Evolutionary conservation across 2,888 invertebrate genomes (phyloP), one percentile per base, ranked within the genome.

Genomic region (Pocota personata): DNA sequence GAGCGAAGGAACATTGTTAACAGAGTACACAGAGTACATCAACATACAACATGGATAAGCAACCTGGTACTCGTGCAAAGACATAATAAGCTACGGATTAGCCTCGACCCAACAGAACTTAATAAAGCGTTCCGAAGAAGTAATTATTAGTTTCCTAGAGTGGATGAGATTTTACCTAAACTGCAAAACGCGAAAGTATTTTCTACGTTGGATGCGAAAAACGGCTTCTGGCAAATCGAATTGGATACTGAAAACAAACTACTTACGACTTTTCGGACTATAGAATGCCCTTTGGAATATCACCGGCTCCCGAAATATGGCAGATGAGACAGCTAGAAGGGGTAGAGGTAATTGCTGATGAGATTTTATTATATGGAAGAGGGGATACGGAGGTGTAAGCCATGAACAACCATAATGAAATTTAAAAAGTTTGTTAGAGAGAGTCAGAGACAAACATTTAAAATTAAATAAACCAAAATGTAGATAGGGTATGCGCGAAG

Each of bases 231-330:
- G 80, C 87, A 88, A 57, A 16, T 67, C 91, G 91, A 21, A 89
- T n/a, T n/a, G n/a, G n/a, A n/a, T n/a, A n/a, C n/a, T n/a, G 91
- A 21, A 89, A 89, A 69, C 90, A 91, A 87, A 90, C 90, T 7
- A 88, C 88, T 27, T 86, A 89, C 82, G 89, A 48, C 69, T 89
- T 89, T 75, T 88, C n/a, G n/a, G n/a, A n/a, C n/a, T n/a, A n/a
- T n/a, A n/a, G 90, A 88, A 71, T 71, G 3, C 75, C 73, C 10
- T 83, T 80, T n/a, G 79, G 58, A 0, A 50, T 82, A 50, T 87
- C 75, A 40, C 67, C 67, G 27, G 66, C 66, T 24, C 50, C 66
- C 2, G 66, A 66, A 50, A 52, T 24, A 19, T 35, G 55, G 55
- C 35, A 66, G 27, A 14, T 14, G 30, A 43, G 27, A 14, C 27